phyloP scores from a whole-genome alignment of 1,140 invertebrate species.

The Saccostrea glomerata region DNA sequence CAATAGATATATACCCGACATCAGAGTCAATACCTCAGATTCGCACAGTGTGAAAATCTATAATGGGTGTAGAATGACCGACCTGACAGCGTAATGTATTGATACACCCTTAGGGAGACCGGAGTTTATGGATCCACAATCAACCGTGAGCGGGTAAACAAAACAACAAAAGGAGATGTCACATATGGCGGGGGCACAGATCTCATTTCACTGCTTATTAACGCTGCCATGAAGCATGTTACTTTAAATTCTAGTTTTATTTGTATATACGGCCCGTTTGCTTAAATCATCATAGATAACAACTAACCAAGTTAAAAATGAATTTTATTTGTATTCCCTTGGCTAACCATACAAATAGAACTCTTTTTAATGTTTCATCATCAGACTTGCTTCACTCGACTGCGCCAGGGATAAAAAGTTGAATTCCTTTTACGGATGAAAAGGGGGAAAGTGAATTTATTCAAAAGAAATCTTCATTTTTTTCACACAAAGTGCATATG shows the following conservation, averaged over 20 bases:
- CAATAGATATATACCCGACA: background rate
- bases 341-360: background rate
- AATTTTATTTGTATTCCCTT: background rate
- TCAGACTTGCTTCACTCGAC: too few relatives aligned
- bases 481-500: too few relatives aligned
- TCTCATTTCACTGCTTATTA: background rate
- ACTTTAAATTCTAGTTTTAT: background rate
- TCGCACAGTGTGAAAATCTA: background rate
- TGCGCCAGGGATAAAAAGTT: too few relatives aligned
- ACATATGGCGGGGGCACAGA: background rate
- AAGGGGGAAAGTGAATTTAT: too few relatives aligned
- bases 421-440: too few relatives aligned
- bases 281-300: background rate
- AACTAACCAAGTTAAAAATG: background rate
- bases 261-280: conserved; percentile 6
- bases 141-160: background rate
- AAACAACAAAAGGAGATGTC: conserved; percentile 11
- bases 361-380: too few relatives aligned
- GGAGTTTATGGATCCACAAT: background rate
- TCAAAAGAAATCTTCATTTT: too few relatives aligned
- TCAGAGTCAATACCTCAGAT: background rate
- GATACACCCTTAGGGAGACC: background rate
- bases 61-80: background rate
- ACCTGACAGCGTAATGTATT: background rate
- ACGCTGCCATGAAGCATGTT: background rate